These are phyloP conservation scores for Doris montereyensis DNA, from an alignment of 2,888 invertebrate genomes.

Conservation along the genomic window DNA sequence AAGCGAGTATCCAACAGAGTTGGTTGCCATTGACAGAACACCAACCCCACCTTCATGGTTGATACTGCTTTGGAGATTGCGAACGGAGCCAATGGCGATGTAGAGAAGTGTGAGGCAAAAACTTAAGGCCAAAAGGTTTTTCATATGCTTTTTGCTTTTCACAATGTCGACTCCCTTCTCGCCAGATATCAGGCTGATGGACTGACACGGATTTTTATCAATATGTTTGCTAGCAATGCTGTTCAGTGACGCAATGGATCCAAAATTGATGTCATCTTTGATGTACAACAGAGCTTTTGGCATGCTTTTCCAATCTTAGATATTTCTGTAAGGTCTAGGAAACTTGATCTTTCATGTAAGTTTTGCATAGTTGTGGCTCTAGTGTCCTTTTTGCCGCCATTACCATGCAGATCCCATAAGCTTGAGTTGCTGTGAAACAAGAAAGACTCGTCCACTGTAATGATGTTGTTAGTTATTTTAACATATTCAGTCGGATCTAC, in stretches of 20 bases:
- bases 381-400: not conserved
- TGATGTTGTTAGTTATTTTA: constrained; percentile 34
- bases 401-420: not conserved
- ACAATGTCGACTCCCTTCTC: constrained; percentile 7
- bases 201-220: not conserved
- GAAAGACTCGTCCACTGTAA: constrained; percentile 25
- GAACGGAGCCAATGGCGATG: constrained; percentile 61
- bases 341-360: constrained; percentile 38
- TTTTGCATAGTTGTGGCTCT: constrained; percentile 41
- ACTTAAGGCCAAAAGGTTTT: constrained; percentile 64
- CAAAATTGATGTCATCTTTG: constrained; percentile 43
- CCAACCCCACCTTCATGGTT: constrained; percentile 67
- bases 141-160: constrained; percentile 52
- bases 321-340: constrained; percentile 40
- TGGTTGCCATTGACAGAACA: constrained; percentile 61
- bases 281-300: constrained; percentile 44
- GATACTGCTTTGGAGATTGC: constrained; percentile 70
- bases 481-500: constrained; percentile 17
- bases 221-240: not conserved
- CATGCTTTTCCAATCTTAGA: constrained; percentile 40
- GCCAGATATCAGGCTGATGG: constrained; percentile 1
- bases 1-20: constrained; percentile 61
- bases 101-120: constrained; percentile 60
- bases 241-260: constrained; percentile 40
- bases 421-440: constrained; percentile 12